These are phyloP conservation scores for Spongilla lacustris DNA, from an alignment of 37 sponge, comb jelly and placozoan species.

Conservation along the genomic window DNA sequence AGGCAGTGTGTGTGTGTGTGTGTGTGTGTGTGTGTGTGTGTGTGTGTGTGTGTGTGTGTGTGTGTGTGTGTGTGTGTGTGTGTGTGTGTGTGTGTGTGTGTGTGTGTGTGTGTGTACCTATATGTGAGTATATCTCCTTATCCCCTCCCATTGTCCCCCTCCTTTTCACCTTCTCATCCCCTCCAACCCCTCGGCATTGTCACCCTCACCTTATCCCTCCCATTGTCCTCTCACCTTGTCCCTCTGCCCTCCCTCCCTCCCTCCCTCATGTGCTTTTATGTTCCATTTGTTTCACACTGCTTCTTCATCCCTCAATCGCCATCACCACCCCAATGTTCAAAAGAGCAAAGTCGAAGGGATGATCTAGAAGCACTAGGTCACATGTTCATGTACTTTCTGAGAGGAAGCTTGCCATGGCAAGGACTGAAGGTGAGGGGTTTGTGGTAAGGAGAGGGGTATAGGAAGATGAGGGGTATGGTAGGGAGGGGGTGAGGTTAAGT, in stretches of 20 bases:
- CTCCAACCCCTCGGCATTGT: background rate
- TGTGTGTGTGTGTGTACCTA: slow-evolving; percentile 25
- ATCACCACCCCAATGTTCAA: slow-evolving; percentile 4
- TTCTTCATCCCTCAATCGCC: background rate
- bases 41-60: slow-evolving; percentile 23
- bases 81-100: slow-evolving; percentile 14
- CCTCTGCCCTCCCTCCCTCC: background rate
- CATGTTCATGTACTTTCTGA: slow-evolving; percentile 99
- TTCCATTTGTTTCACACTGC: no score
- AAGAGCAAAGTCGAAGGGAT: slow-evolving; percentile 99
- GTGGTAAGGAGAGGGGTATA: background rate
- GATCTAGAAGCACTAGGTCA: slow-evolving; percentile 98
- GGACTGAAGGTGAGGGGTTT: slow-evolving; percentile 83
- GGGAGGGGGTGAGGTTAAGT: slow-evolving; percentile 9
- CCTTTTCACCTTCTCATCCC: background rate
- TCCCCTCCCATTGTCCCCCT: background rate
- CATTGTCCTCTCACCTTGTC: background rate
- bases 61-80: slow-evolving; percentile 28
- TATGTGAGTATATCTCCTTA: slow-evolving; percentile 4
- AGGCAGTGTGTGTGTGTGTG: background rate
- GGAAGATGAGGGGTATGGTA: background rate
- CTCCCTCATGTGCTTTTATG: no score
- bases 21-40: slow-evolving; percentile 16
- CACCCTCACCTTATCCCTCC: background rate
- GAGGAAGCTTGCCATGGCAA: slow-evolving; percentile 99